Percentiles rank a stretch among this genome's conserved stretches.
phyloP scores from a whole-genome alignment of 2,888 invertebrate species.

The Synergus japonicus region DNA sequence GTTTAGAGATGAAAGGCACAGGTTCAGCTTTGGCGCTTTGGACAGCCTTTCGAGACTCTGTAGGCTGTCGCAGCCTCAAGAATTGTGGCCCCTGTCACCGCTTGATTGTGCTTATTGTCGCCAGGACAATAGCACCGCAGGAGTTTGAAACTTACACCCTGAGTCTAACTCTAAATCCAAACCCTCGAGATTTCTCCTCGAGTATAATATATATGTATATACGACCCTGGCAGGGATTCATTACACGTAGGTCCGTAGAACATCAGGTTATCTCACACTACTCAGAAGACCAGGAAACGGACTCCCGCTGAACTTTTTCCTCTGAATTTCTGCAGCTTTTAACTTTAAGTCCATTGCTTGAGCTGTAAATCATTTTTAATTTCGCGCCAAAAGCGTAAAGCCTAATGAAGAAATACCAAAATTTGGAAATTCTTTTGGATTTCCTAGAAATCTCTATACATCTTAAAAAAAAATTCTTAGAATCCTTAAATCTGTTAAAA shows the following conservation, averaged over 20 bases:
- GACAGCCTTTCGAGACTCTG: slow-evolving; percentile 45
- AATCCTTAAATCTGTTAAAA: no score
- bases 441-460: no score
- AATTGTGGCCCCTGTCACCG: slow-evolving; percentile 68
- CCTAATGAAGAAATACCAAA: no score
- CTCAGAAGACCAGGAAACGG: slow-evolving; percentile 49
- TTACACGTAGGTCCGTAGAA: slow-evolving; percentile 1
- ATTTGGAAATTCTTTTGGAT: no score
- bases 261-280: slow-evolving; percentile 39
- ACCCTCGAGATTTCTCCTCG: slow-evolving; percentile 43
- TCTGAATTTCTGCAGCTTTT: neutral
- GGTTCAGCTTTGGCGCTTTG: slow-evolving; percentile 46
- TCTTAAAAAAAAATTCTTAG: no score
- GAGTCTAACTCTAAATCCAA: slow-evolving; percentile 46
- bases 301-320: slow-evolving; percentile 44
- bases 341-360: neutral
- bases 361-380: neutral
- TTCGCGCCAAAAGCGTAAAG: neutral
- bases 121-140: slow-evolving; percentile 64
- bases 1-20: slow-evolving; percentile 47
- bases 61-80: slow-evolving; percentile 61
- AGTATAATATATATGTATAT: neutral
- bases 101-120: slow-evolving; percentile 70
- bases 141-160: slow-evolving; percentile 70
- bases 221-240: slow-evolving; percentile 43